Evolutionary conservation across 2,113 vertebrate species (phyloP), one percentile per base, ranked within the genome.

Genomic region (Martes martes): DNA sequence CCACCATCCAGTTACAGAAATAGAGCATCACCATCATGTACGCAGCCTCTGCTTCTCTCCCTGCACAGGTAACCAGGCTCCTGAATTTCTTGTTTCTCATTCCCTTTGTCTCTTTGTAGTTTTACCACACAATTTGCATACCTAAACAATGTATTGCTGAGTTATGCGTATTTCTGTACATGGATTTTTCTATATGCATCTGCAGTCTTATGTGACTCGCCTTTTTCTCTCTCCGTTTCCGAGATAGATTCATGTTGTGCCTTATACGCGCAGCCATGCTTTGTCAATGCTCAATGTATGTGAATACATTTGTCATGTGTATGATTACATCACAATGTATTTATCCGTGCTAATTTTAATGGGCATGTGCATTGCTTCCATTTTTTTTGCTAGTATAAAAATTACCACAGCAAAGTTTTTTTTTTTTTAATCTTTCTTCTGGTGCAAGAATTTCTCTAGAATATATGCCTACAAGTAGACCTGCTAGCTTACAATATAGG

Each of bases 321-420:
- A 69, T 26, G 8, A 50, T 71, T 69, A 33, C 11, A 47, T 52
- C 71, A 79, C 11, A 79, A 31, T 65, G 19, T 28, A 92, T 85
- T 92, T 81, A 50, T 61, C 47, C 23, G 16, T 45, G 39, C 11
- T 86, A 45, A 89, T 94, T 85, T 45, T 84, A 94, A 89, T 76
- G 42, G n/a, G 19, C n/a, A 61, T 36, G 74, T 89, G 39, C n/a
- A 39, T 50, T 83, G 23, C 28, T 81, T 71, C 42, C 21, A 36
- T 50, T 16, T 31, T 67, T 89, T 93, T 81, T 24, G 55, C 23
- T 85, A 76, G 8, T 39, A 50, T 59, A 69, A 80, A 81, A 79
- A 39, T 95, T 39, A 88, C 15, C 39, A 89, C 15, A 61, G 8
- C 76, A 42, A 81, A 63, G 47, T n/a, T 59, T 10, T 31, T 74